Evolutionary conservation across 2,888 invertebrate genomes (phyloP).

Genomic region (Drosophila percnosoma): DNA sequence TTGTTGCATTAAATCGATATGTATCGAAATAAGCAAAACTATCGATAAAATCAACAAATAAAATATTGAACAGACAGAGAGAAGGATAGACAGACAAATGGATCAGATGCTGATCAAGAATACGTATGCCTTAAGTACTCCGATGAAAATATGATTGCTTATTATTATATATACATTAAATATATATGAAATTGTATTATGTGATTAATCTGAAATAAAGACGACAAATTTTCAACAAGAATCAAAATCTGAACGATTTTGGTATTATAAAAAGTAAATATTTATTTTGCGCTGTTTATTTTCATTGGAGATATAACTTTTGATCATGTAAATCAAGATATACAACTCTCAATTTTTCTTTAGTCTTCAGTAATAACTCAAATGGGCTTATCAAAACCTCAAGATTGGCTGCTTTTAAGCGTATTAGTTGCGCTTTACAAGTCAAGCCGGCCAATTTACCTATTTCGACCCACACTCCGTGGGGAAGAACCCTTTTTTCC

Average conservation of each 20-base stretch:
- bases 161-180: background rate
- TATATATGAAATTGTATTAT: background rate
- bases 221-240: background rate
- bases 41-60: background rate
- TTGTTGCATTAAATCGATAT: background rate
- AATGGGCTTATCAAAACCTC: background rate
- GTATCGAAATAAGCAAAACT: background rate
- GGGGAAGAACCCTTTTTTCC: conserved; percentile 38
- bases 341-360: background rate
- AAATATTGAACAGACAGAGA: background rate
- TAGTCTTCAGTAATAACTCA: background rate
- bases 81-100: background rate
- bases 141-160: background rate
- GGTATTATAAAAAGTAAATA: background rate
- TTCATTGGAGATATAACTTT: background rate
- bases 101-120: background rate
- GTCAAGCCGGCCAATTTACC: conserved; percentile 15
- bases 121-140: background rate
- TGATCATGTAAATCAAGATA: background rate
- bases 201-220: background rate
- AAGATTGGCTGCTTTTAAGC: conserved; percentile 8
- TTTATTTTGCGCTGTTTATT: background rate
- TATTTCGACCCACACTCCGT: background rate
- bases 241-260: background rate
- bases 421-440: conserved; percentile 5